phyloP scores from a whole-genome alignment of 2,113 vertebrate species.

The Grus americana region DNA sequence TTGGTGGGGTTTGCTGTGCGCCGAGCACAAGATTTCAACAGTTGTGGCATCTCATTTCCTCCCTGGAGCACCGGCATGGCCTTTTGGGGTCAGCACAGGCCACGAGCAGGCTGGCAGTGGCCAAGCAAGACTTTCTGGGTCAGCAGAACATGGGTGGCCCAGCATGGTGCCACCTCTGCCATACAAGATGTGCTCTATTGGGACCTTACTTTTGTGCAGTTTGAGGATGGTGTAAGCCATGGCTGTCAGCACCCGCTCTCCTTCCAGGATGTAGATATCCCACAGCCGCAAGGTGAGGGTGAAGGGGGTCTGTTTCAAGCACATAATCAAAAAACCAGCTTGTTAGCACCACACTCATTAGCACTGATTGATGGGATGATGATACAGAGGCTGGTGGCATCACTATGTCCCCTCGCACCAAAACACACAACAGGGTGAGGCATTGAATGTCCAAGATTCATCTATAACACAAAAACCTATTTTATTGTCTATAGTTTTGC shows the following conservation, averaged over 20 bases:
- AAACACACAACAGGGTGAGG: not conserved
- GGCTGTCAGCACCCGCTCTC: constrained; percentile 79
- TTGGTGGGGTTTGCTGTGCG: not conserved
- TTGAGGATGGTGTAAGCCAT: constrained; percentile 87
- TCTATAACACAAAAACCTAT: not conserved
- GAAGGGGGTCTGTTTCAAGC: constrained; percentile 81
- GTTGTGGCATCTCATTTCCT: not conserved
- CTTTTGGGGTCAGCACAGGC: not conserved
- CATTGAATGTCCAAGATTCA: not conserved
- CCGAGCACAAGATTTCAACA: not conserved
- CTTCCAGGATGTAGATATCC: constrained; percentile 90
- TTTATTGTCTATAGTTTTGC: not conserved
- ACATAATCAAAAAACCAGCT: not conserved
- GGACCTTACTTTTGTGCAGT: constrained; percentile 86
- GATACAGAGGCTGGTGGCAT: not conserved
- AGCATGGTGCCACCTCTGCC: not conserved
- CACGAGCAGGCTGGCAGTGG: not conserved
- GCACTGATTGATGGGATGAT: not conserved
- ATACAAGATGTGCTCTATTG: rapidly evolving
- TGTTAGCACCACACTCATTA: not conserved
- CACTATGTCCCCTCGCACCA: not conserved
- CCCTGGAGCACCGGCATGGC: rapidly evolving
- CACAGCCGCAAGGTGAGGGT: constrained; percentile 86
- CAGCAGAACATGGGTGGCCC: not conserved
- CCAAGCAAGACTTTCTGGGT: not conserved